phyloP scores from a whole-genome alignment of 92 coral and sea anemone genomes.

The Metridium senile region DNA sequence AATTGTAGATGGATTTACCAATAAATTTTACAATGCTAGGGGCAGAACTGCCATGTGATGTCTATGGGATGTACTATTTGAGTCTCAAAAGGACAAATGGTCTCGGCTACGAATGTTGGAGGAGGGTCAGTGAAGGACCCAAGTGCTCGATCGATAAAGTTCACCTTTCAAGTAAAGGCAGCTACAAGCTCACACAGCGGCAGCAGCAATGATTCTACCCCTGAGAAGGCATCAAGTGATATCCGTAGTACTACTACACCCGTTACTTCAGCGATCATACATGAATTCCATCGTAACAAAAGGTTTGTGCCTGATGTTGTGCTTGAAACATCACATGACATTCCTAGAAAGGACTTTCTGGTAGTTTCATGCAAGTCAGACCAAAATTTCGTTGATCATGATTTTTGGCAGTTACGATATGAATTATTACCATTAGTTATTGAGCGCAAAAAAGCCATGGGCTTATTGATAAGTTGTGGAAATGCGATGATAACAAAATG shows the following conservation, averaged over 20 bases:
- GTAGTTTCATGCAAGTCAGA: constrained; percentile 8
- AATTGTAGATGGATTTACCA: constrained; percentile 1
- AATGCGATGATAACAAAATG: constrained; percentile 2
- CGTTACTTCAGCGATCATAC: not conserved
- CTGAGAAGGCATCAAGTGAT: constrained; percentile 9
- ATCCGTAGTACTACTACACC: not conserved
- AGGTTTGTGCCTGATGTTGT: constrained; percentile 5
- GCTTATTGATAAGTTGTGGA: constrained; percentile 1
- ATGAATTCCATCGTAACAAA: not conserved
- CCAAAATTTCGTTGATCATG: not conserved
- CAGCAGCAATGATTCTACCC: not conserved
- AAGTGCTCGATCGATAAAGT: constrained; percentile 5
- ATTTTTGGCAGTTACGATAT: constrained; percentile 1
- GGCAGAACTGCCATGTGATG: constrained; percentile 2
- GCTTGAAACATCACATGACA: not conserved
- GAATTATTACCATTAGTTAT: constrained; percentile 11
- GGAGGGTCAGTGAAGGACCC: constrained; percentile 8
- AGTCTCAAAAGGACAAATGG: constrained; percentile 11
- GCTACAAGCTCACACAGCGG: no score
- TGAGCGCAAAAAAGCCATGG: constrained; percentile 11
- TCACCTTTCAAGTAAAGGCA: constrained; percentile 7
- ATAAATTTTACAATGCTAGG: constrained; percentile 7
- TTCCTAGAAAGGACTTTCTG: constrained; percentile 6
- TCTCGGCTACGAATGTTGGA: constrained; percentile 3
- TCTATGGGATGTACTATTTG: constrained; percentile 4